A percentile compares a stretch with the other conserved stretches of the same genome.
phyloP scores from a whole-genome alignment of 2,113 vertebrate species.

The Mirza zaza region DNA sequence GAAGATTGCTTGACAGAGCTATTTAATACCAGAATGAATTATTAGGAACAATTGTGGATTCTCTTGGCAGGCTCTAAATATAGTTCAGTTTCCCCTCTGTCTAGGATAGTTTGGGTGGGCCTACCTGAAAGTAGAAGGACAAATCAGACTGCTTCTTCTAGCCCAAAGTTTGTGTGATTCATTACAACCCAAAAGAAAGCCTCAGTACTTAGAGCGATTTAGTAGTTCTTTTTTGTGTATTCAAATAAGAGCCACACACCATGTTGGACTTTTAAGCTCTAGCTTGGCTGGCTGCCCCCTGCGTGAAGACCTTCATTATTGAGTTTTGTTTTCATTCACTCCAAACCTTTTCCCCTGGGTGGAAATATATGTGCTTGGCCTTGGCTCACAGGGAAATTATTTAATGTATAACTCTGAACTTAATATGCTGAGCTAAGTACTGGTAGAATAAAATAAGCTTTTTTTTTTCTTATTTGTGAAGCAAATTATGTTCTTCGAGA shows the following conservation, averaged over 20 bases:
- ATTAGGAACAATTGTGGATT: conserved; percentile 59
- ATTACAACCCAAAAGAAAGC: conserved; percentile 18
- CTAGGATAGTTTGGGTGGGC: neutral
- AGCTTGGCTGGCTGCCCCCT: conserved; percentile 50
- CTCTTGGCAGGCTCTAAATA: conserved; percentile 48
- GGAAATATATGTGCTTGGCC: conserved; percentile 56
- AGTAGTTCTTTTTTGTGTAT: neutral
- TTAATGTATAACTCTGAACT: conserved; percentile 67
- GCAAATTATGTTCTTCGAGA: conserved; percentile 44
- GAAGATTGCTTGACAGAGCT: conserved; percentile 63
- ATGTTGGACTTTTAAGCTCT: neutral
- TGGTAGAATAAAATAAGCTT: conserved; percentile 40
- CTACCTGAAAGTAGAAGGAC: neutral
- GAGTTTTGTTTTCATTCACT: conserved; percentile 68
- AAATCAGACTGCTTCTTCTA: neutral
- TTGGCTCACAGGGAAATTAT: conserved; percentile 57
- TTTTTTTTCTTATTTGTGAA: conserved; percentile 46
- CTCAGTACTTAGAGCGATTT: neutral
- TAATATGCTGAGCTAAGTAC: conserved; percentile 62
- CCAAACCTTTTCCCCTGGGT: conserved; percentile 56
- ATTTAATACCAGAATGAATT: conserved; percentile 65
- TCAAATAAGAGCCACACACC: conserved; percentile 52
- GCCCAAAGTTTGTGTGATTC: conserved; percentile 19
- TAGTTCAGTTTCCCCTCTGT: conserved; percentile 12
- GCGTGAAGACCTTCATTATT: conserved; percentile 54